Base-by-base conservation (phyloP, 2,888 invertebrate genomes). In the Mythimna albipuncta region DNA sequence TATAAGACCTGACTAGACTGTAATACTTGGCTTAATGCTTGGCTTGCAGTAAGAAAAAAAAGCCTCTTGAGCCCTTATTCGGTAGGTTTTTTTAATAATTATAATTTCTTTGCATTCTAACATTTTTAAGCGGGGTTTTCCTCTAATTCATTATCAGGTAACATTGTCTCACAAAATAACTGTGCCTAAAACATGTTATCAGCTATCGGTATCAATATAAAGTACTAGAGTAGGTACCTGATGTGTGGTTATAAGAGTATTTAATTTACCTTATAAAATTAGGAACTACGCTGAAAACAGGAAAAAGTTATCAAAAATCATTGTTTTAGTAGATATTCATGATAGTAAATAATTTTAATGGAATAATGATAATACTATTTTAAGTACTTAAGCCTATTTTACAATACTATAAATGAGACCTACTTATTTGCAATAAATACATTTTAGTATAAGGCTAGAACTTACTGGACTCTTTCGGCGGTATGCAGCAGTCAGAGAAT, bases 401-500 rank as follows among this genome's bases (percentile, higher is more conserved):
- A 7, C 41, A 21, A 16, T 21, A 41, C n/a, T 21, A 44, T 26
- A 21, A 9, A 62, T 41, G 7, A 21, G 2, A 9, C 6, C 47
- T 47, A 47, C 50, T 6, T 38, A 61, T n/a, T 62, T 21, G 4
- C 16, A 26, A 62, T 13, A 10, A n/a, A 19, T 6, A 62, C 16
- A n/a, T 21, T 19, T 47, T 52, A 16, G 11, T 65, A 54, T 10
- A 19, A 19, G n/a, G 35, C 13, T 26, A 64, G 75, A 78, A 95
- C 96, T 95, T 91, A 96, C 96, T 91, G 55, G 92, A 92, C 84
- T 96, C 95, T 83, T 93, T 92, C 13, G 91, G 91, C 19, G 92
- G 89, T 41, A 91, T 87, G 82, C 92, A 94, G 84, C 93, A 93
- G 71, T 93, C 91, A 75, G 91, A 93, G 77, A 94, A 94, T 69